Conservation (phyloP, 2,888 invertebrate genomes). For the Drosophila greeni region DNA sequence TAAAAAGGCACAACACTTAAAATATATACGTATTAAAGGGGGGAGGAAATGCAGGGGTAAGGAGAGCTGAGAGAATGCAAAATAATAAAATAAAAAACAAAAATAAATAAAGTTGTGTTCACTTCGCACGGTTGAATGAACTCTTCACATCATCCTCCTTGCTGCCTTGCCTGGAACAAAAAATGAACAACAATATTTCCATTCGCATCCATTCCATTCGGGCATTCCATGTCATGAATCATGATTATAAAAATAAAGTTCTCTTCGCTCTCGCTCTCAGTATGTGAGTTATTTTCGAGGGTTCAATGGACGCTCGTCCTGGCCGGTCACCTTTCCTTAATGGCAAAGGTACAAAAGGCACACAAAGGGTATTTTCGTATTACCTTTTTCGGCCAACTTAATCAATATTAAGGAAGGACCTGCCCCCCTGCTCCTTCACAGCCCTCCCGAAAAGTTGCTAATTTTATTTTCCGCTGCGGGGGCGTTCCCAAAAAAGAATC, state of each 20-base stretch:
- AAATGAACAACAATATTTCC: conserved; percentile 10
- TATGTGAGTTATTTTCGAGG: conserved; percentile 13
- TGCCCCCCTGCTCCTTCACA: background rate
- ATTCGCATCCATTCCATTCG: background rate
- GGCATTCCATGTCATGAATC: conserved; percentile 10
- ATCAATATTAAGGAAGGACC: conserved; percentile 15
- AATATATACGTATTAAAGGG: conserved; percentile 13
- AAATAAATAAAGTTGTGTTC: conserved; percentile 16
- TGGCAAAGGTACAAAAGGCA: conserved; percentile 8
- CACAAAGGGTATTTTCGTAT: conserved; percentile 2
- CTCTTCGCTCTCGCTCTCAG: conserved; percentile 6
- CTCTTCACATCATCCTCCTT: background rate
- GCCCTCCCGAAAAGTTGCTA: conserved; percentile 9
- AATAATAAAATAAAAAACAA: conserved; percentile 2
- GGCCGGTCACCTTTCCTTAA: conserved; percentile 9
- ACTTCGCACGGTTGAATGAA: conserved; percentile 15
- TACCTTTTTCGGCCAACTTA: conserved; percentile 3
- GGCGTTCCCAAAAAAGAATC: background rate
- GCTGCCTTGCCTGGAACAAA: conserved; percentile 1
- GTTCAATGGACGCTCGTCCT: conserved; percentile 1
- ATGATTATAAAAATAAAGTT: conserved; percentile 16
- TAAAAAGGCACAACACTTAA: conserved; percentile 33
- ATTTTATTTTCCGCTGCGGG: conserved; percentile 8
- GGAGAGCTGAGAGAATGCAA: no score
- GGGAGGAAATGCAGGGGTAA: no score